Percentiles rank a stretch among this genome's conserved stretches.
These are phyloP conservation scores for Artemisiospiza belli DNA, from an alignment of 2,113 vertebrate species.

Conservation along the genomic window DNA sequence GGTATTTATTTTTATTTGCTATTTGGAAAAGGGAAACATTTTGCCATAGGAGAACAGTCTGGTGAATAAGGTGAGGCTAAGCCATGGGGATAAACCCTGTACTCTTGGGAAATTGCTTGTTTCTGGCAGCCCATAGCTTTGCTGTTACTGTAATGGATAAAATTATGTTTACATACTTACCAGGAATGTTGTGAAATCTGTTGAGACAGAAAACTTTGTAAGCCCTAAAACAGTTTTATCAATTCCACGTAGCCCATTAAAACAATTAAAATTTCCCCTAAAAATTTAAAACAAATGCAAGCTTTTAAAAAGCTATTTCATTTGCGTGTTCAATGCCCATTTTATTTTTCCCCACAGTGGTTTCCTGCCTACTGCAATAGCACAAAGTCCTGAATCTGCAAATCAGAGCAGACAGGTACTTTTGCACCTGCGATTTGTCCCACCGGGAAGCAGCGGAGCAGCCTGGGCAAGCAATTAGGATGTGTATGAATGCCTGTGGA, in stretches of 20 bases:
- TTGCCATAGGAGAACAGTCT: neutral
- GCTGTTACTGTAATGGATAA: neutral
- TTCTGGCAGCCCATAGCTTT: neutral
- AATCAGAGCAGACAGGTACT: neutral
- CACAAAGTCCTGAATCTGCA: constrained; percentile 37
- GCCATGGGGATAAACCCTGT: neutral
- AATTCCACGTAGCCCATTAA: neutral
- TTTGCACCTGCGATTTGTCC: neutral
- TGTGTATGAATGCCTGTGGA: neutral
- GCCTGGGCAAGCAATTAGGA: constrained; percentile 23
- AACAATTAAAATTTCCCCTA: neutral
- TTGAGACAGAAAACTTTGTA: neutral
- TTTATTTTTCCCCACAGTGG: neutral
- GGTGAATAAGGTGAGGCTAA: neutral
- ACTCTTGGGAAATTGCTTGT: neutral
- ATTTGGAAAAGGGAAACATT: neutral
- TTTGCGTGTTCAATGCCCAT: neutral
- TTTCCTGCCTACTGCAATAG: neutral
- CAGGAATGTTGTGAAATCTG: neutral
- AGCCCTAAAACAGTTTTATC: neutral
- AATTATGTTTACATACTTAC: neutral
- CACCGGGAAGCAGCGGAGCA: neutral
- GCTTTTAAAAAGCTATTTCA: neutral
- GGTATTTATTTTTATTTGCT: neutral
- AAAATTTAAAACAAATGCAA: neutral